phyloP scores from a whole-genome alignment of 2,888 invertebrate species.

The Eristalis pertinax region DNA sequence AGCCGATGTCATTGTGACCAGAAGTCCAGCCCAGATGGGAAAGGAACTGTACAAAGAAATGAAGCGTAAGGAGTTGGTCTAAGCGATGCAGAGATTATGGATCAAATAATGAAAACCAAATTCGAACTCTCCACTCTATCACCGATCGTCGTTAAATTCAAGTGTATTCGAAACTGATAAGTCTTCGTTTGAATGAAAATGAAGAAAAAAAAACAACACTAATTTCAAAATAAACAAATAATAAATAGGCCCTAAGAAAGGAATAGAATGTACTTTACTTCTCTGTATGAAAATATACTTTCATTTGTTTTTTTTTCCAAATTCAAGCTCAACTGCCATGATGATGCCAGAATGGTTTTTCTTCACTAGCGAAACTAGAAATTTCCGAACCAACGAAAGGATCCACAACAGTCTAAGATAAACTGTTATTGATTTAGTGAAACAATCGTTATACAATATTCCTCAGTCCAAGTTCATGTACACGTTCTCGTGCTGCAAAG shows the following conservation, averaged over 20 bases:
- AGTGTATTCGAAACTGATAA: background rate
- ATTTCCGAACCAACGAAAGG: background rate
- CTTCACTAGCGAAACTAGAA: background rate
- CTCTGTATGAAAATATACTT: background rate
- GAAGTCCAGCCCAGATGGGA: constrained; percentile 98
- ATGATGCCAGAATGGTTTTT: constrained; percentile 3
- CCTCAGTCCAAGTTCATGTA: constrained; percentile 38
- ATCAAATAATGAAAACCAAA: constrained; percentile 6
- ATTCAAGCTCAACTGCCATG: constrained; percentile 29
- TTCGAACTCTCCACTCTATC: background rate
- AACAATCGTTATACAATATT: constrained; percentile 43
- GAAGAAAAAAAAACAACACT: no score
- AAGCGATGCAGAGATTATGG: constrained; percentile 74
- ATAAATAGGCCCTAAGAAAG: constrained; percentile 9
- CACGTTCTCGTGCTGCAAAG: no score
- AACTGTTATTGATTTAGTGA: background rate
- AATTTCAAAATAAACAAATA: background rate
- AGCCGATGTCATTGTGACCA: constrained; percentile 96
- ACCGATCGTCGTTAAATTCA: background rate
- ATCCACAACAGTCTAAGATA: background rate
- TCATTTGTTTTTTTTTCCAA: constrained; percentile 22
- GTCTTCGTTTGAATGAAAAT: constrained; percentile 9
- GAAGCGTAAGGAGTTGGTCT: constrained; percentile 88
- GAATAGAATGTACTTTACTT: background rate
- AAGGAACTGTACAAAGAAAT: constrained; percentile 93